Percentiles rank a stretch among this genome's conserved stretches.
Evolutionary conservation across 2,797 vertebrate genomes (phyloP).

Genomic region (Sebastes hubbsi): DNA sequence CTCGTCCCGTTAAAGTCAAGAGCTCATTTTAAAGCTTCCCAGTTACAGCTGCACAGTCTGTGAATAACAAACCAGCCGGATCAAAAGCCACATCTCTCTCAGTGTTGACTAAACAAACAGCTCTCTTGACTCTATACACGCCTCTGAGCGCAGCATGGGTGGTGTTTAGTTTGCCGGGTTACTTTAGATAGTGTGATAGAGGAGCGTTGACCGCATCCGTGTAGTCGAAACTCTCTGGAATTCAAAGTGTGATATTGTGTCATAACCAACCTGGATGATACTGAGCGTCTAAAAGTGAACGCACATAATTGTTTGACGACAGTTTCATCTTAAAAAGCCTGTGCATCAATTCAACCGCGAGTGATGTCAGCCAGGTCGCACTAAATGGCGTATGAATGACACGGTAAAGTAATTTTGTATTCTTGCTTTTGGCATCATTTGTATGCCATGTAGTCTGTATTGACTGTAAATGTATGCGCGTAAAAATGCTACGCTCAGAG

Average conservation of each 20-base stretch:
- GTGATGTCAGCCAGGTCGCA: too few relatives aligned
- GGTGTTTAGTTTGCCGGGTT: slow-evolving; percentile 13
- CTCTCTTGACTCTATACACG: neutral
- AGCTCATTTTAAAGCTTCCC: too few relatives aligned
- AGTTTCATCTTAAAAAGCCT: neutral
- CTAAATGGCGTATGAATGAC: too few relatives aligned
- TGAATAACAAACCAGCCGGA: neutral
- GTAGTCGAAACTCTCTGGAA: neutral
- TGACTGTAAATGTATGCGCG: too few relatives aligned
- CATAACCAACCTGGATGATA: neutral
- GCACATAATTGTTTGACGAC: neutral
- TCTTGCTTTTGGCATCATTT: too few relatives aligned
- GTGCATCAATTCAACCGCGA: neutral
- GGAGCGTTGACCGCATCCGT: neutral
- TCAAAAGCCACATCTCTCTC: neutral
- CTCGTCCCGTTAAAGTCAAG: neutral
- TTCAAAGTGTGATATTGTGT: neutral
- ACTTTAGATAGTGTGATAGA: neutral
- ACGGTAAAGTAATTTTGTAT: too few relatives aligned
- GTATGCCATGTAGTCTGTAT: too few relatives aligned
- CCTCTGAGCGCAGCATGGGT: neutral
- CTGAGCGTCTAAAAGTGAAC: neutral
- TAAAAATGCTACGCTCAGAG: too few relatives aligned
- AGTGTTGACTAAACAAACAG: slow-evolving; percentile 23
- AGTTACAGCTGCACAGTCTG: neutral